Evolutionary conservation across 1,140 invertebrate species (phyloP).

Genomic region (Heliconius melpomene): DNA sequence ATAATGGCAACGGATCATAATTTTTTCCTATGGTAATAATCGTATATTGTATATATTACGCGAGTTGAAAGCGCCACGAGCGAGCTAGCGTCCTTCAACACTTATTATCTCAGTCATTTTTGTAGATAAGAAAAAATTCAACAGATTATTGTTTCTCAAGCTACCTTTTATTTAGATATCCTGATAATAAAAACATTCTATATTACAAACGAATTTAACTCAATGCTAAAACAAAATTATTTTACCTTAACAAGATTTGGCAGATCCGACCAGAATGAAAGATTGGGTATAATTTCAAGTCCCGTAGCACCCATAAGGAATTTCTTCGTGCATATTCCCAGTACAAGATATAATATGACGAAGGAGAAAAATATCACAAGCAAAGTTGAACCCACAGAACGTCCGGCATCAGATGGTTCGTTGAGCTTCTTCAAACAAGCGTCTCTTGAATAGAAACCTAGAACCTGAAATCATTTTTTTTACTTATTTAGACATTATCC

Average conservation of each 20-base stretch:
- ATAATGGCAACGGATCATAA: no score
- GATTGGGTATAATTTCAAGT: constrained; percentile 82
- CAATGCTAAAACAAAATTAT: not conserved
- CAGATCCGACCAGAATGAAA: constrained; percentile 81
- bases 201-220: not conserved
- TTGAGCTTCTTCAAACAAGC: constrained; percentile 68
- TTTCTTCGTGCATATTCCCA: constrained; percentile 80
- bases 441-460: constrained; percentile 69
- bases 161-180: no score
- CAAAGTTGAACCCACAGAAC: constrained; percentile 72
- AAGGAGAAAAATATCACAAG: constrained; percentile 76
- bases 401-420: constrained; percentile 42
- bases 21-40: no score
- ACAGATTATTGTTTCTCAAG: no score
- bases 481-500: not conserved
- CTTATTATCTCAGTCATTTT: no score
- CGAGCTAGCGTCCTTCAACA: no score
- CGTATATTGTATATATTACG: no score
- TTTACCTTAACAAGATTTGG: constrained; percentile 81
- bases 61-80: no score
- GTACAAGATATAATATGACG: constrained; percentile 70
- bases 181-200: not conserved
- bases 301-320: constrained; percentile 82
- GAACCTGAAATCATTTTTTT: constrained; percentile 54
- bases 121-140: no score